Percentiles rank a stretch among this genome's conserved stretches.
phyloP scores from a whole-genome alignment of 2,113 vertebrate species.

The Thryonomys swinderianus region DNA sequence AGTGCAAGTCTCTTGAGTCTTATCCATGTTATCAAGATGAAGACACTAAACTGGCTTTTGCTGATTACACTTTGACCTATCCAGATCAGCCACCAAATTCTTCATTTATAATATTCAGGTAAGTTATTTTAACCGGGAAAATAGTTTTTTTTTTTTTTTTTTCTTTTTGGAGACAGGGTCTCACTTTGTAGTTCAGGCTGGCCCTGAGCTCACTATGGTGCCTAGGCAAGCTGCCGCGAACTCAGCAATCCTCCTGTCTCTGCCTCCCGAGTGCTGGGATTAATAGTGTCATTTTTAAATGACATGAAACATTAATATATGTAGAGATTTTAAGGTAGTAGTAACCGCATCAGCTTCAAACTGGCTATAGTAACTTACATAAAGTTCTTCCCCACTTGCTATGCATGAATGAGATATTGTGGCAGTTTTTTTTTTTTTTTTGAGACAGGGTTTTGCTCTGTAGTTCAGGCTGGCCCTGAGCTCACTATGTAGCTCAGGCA shows the following conservation, averaged over 20 bases:
- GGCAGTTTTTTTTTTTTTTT: too few species aligned
- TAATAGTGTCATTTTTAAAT: background rate
- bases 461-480: too few species aligned
- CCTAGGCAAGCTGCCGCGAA: too few species aligned
- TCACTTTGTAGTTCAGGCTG: too few species aligned
- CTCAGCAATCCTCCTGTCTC: too few species aligned
- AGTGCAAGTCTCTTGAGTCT: conserved; percentile 81
- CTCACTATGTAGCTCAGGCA: too few species aligned
- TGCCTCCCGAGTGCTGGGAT: too few species aligned
- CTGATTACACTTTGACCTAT: conserved; percentile 89
- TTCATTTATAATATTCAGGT: conserved; percentile 96
- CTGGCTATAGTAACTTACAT: background rate
- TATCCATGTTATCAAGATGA: conserved; percentile 93
- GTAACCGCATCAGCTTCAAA: background rate
- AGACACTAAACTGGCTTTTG: conserved; percentile 87
- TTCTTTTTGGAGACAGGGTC: too few species aligned
- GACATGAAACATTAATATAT: background rate
- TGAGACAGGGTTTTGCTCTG: too few species aligned
- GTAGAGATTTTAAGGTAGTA: background rate
- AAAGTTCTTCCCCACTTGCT: background rate
- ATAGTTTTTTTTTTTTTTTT: too few species aligned
- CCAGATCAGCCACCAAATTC: conserved; percentile 85
- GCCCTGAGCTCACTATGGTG: too few species aligned
- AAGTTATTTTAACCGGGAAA: conserved; percentile 30
- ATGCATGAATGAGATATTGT: background rate